Evolutionary conservation across 2,888 invertebrate genomes (phyloP), one percentile per base, ranked within the genome.

Genomic region (Drosophila parthenogenetica): DNA sequence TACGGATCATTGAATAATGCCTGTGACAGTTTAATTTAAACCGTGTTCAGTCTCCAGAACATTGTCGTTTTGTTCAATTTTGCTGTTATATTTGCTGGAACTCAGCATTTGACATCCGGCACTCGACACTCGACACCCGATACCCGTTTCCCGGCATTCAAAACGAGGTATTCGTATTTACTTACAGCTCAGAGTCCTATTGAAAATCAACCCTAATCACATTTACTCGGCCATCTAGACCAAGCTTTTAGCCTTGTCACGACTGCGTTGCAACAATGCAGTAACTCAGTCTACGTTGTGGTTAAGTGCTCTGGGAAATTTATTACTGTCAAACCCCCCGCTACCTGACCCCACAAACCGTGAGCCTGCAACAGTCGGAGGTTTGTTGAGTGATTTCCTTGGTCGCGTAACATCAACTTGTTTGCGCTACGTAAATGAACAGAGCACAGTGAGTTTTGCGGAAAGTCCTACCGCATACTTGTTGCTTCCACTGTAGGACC

Each of bases 321-420:
- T 85, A 87, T 88, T 81, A 70, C 82, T 65, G 53, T 59, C 65
- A 81, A 63, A 40, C 51, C 68, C 51, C 49, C 32, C 40, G 55
- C 43, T 1, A 35, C 35, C 29, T 10, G 3, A 14, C 14, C 17
- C 32, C 2, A 16, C 14, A 5, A 10, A 14, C 37, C 35, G 7
- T 4, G 37, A n/a, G 29, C 40, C 25, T 35, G 46, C 51, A 48
- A 57, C 54, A 51, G 63, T 43, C 63, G 54, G 49, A 66, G 71
- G 67, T 74, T 64, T 61, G 69, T 65, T 79, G 88, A 88, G 70
- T 76, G 88, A 88, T 82, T 82, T 88, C 69, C 83, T 73, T 74
- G 73, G 70, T 58, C 61, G 72, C 71, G 61, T 59, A 51, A 64
- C 53, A 49, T 60, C 65, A 72, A 81, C 86, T 81, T 68, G 76